These are phyloP conservation scores for Desoria tigrina DNA, from an alignment of 2,888 invertebrate genomes.

Conservation along the genomic window DNA sequence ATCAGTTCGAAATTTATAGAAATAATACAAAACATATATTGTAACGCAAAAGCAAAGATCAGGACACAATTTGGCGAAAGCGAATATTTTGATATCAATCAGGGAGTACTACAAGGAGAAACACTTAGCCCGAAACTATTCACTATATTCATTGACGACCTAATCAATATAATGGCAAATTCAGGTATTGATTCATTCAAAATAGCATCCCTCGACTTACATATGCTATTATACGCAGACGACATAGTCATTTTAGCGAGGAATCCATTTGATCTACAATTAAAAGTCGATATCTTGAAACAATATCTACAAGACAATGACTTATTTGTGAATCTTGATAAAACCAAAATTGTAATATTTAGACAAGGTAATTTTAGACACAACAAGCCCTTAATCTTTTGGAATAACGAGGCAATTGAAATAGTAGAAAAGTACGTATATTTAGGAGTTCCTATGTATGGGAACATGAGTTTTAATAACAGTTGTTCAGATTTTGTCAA, in stretches of 20 bases:
- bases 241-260: slow-evolving; percentile 16
- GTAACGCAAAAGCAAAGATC: slow-evolving; percentile 11
- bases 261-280: slow-evolving; percentile 16
- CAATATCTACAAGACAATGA: not conserved
- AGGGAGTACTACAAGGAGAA: slow-evolving; percentile 22
- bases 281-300: slow-evolving; percentile 4
- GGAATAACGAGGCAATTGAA: too few relatives aligned
- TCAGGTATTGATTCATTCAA: not conserved
- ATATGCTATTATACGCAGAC: slow-evolving; percentile 23
- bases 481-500: not conserved
- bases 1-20: slow-evolving; percentile 22
- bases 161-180: not conserved
- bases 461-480: not conserved
- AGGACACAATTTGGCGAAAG: slow-evolving; percentile 13
- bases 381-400: slow-evolving; percentile 1
- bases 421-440: too few relatives aligned
- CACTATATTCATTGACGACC: slow-evolving; percentile 21
- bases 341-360: slow-evolving; percentile 23
- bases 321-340: slow-evolving; percentile 12
- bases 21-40: slow-evolving; percentile 16
- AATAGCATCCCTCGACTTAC: not conserved
- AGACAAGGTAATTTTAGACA: not conserved
- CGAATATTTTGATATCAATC: slow-evolving; percentile 6
- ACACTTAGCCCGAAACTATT: slow-evolving; percentile 14
- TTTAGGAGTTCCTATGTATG: slow-evolving; percentile 16